These are phyloP conservation scores for Deilephila elpenor DNA, from an alignment of 2,888 invertebrate genomes.

Conservation along the genomic window DNA sequence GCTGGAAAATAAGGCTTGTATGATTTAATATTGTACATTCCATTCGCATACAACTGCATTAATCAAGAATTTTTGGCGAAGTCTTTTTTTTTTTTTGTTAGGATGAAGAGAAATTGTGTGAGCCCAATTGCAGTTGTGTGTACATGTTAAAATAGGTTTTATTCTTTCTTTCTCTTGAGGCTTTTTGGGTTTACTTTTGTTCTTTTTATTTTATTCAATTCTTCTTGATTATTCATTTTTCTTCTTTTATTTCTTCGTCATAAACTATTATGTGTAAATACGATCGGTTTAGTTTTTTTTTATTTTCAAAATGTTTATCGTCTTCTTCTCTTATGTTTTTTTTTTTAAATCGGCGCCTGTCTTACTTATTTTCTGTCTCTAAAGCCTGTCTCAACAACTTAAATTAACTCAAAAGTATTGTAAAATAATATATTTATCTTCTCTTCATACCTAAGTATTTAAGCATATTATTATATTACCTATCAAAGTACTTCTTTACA, in stretches of 20 bases:
- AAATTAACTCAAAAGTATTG: neutral
- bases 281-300: neutral
- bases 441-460: neutral
- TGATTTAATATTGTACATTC: neutral
- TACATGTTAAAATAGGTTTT: neutral
- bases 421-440: neutral
- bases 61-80: neutral
- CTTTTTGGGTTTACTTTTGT: neutral
- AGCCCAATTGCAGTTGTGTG: neutral
- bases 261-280: neutral
- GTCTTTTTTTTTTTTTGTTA: neutral
- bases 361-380: neutral
- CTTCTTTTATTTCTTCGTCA: neutral
- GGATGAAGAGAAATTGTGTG: neutral
- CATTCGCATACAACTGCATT: conserved; percentile 8
- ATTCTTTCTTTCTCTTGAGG: neutral
- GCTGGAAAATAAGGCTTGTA: conserved; percentile 14
- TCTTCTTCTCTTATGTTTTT: neutral
- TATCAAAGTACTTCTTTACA: neutral
- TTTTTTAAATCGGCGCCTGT: neutral
- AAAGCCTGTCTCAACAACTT: neutral
- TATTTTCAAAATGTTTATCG: too few species aligned
- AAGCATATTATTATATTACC: neutral
- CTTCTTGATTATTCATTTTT: neutral
- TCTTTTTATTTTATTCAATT: neutral